phyloP scores from a whole-genome alignment of 2,113 vertebrate species.

The Oncorhynchus kisutch region DNA sequence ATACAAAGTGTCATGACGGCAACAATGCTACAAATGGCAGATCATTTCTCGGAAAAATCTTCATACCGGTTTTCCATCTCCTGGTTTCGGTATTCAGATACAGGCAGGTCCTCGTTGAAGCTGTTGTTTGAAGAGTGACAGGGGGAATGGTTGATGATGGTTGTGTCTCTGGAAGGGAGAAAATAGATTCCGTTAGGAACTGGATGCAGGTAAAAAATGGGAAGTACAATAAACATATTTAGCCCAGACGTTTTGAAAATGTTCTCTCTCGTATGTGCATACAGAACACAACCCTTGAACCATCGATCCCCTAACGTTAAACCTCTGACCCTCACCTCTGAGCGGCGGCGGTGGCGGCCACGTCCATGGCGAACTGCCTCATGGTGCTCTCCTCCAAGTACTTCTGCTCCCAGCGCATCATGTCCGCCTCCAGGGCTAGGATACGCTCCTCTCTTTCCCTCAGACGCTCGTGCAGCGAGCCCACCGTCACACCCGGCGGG shows the following conservation, averaged over 20 bases:
- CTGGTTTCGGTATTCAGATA: constrained; percentile 87
- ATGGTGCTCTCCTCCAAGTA: constrained; percentile 97
- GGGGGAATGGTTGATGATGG: constrained; percentile 96
- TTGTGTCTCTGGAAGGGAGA: constrained; percentile 82
- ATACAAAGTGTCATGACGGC: no score
- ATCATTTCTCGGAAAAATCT: no score
- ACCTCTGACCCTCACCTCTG: constrained; percentile 73
- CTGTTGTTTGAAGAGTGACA: constrained; percentile 94
- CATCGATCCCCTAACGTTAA: no score
- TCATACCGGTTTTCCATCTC: constrained; percentile 96
- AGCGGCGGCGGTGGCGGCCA: constrained; percentile 90
- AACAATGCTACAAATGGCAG: no score
- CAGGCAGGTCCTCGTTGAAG: constrained; percentile 91
- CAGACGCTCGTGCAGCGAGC: constrained; percentile 85
- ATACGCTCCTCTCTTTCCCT: constrained; percentile 93
- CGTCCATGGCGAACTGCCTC: constrained; percentile 98
- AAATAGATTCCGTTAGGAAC: neutral
- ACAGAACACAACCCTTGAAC: neutral
- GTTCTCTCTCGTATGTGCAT: neutral
- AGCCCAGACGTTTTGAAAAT: no score
- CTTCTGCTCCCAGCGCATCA: constrained; percentile 99
- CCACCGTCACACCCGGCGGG: constrained; percentile 71
- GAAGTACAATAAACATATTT: neutral
- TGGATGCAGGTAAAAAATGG: neutral
- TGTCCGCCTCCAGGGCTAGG: constrained; percentile 93